These are phyloP conservation scores for Perdita meconis DNA, from an alignment of 2,888 invertebrate genomes.

Conservation along the genomic window DNA sequence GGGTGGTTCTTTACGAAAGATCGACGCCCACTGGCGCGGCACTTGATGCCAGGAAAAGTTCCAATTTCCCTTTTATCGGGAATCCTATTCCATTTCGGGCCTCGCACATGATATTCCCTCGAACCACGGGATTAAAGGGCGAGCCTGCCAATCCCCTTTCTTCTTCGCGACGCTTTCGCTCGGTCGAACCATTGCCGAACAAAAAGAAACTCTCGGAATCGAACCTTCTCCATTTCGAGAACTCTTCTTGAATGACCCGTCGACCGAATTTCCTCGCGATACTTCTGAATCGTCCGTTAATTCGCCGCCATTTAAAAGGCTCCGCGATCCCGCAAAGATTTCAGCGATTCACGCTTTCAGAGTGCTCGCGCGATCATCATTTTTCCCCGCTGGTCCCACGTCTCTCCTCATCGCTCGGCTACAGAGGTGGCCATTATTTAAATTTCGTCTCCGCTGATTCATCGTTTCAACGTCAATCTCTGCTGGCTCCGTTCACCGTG, in stretches of 20 bases:
- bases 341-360: slow-evolving; percentile 32
- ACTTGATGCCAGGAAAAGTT: slow-evolving; percentile 39
- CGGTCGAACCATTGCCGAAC: slow-evolving; percentile 41
- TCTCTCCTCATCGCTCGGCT: slow-evolving; percentile 26
- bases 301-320: slow-evolving; percentile 48
- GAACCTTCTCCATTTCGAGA: too few species aligned
- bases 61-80: slow-evolving; percentile 55
- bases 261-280: background rate
- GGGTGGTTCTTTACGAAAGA: slow-evolving; percentile 53
- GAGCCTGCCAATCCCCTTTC: slow-evolving; percentile 46
- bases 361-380: slow-evolving; percentile 27
- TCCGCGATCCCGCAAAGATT: slow-evolving; percentile 5
- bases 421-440: slow-evolving; percentile 56
- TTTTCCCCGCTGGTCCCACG: slow-evolving; percentile 7
- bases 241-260: background rate
- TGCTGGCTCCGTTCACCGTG: slow-evolving; percentile 36
- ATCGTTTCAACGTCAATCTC: slow-evolving; percentile 64
- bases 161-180: slow-evolving; percentile 46
- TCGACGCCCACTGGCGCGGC: slow-evolving; percentile 57
- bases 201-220: background rate
- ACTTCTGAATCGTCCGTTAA: slow-evolving; percentile 28
- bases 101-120: slow-evolving; percentile 45
- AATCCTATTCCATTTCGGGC: slow-evolving; percentile 43
- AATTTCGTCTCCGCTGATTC: slow-evolving; percentile 65
- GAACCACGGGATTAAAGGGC: slow-evolving; percentile 56